A percentile compares a stretch with the other conserved stretches of the same genome.
These are phyloP conservation scores for Magallana nippona DNA, from an alignment of 2,888 invertebrate species.

Conservation along the genomic window DNA sequence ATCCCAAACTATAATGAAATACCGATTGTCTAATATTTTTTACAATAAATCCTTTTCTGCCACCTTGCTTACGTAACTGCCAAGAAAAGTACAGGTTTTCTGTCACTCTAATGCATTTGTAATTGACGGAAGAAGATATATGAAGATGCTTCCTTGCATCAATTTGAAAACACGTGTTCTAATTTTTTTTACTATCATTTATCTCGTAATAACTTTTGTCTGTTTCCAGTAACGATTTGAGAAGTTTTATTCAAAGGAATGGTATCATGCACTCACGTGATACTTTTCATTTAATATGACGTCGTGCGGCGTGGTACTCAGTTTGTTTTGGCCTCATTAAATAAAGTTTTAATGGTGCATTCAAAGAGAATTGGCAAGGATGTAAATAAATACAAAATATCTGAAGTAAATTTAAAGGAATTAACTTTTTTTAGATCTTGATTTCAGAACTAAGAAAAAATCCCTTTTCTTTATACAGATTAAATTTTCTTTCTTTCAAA, in stretches of 20 bases:
- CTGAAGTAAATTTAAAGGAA: neutral
- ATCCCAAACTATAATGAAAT: slow-evolving; percentile 8
- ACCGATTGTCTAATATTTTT: neutral
- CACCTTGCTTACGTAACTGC: neutral
- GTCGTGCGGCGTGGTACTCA: too few species aligned
- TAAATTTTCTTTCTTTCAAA: too few species aligned
- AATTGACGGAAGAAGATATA: neutral
- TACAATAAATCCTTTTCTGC: neutral
- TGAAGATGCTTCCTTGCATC: neutral
- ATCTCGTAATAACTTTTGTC: neutral
- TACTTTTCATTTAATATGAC: too few species aligned
- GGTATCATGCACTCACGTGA: neutral
- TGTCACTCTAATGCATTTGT: neutral
- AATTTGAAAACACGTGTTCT: slow-evolving; percentile 10
- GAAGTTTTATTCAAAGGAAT: neutral
- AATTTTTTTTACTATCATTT: neutral
- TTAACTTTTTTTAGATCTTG: too few species aligned
- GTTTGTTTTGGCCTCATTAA: neutral
- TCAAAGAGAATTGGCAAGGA: neutral
- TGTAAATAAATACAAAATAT: neutral
- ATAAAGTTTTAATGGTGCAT: slow-evolving; percentile 11
- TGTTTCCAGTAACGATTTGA: neutral
- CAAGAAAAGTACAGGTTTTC: neutral
- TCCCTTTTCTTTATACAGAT: too few species aligned
- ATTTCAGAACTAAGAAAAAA: too few species aligned